These are phyloP conservation scores for Pagetopsis macropterus DNA, from an alignment of 2,797 vertebrate species.

Conservation along the genomic window DNA sequence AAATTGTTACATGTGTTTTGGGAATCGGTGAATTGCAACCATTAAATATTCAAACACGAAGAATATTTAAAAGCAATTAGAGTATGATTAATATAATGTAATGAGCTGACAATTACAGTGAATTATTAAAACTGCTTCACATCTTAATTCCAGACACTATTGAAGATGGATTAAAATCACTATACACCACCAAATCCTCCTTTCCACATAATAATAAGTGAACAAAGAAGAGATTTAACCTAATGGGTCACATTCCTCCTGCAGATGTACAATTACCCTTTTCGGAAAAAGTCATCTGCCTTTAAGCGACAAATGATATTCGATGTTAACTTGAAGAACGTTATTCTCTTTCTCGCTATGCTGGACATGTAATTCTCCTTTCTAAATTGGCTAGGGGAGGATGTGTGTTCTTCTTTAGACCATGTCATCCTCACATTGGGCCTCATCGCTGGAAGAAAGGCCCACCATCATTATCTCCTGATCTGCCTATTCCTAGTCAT, in stretches of 20 bases:
- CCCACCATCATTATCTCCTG: slow-evolving; percentile 68
- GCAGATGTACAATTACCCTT: slow-evolving; percentile 56
- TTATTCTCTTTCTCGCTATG: slow-evolving; percentile 79
- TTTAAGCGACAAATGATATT: slow-evolving; percentile 82
- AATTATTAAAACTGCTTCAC: slow-evolving; percentile 17
- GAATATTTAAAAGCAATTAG: slow-evolving; percentile 45
- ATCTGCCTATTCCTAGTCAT: slow-evolving; percentile 65
- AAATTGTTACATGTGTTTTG: slow-evolving; percentile 44
- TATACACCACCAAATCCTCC: slow-evolving; percentile 3
- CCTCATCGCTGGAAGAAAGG: slow-evolving; percentile 78
- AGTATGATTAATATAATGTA: not conserved
- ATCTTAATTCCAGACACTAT: slow-evolving; percentile 27
- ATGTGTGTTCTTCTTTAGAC: slow-evolving; percentile 80
- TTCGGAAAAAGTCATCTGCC: slow-evolving; percentile 74
- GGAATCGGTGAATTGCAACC: slow-evolving; percentile 33
- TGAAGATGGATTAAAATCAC: slow-evolving; percentile 29
- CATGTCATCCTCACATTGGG: slow-evolving; percentile 81
- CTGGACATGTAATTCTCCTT: slow-evolving; percentile 81
- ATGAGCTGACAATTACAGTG: slow-evolving; percentile 3
- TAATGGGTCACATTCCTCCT: slow-evolving; percentile 57
- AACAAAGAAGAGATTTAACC: slow-evolving; percentile 41
- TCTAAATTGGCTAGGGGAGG: slow-evolving; percentile 83
- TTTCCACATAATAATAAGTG: slow-evolving; percentile 27
- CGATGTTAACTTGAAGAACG: slow-evolving; percentile 77
- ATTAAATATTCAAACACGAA: slow-evolving; percentile 55